Percentiles rank a stretch among this genome's conserved stretches.
These are phyloP conservation scores for Tursiops truncatus DNA, from an alignment of 2,113 vertebrate genomes.

Conservation along the genomic window DNA sequence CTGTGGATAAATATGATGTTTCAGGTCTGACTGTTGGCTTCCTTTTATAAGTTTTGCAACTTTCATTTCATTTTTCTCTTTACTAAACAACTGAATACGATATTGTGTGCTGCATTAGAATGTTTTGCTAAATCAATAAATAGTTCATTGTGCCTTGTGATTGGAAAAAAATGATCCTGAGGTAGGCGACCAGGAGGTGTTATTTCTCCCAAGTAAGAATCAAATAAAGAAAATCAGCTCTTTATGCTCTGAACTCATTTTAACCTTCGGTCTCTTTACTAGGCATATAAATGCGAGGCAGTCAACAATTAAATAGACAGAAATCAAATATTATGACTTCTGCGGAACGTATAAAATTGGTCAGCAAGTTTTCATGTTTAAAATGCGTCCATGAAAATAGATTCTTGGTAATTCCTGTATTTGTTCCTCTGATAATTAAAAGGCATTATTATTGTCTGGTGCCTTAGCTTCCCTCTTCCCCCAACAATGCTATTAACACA, in stretches of 20 bases:
- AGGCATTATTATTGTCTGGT: not conserved
- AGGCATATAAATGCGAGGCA: not conserved
- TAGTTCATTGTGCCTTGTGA: conserved; percentile 60
- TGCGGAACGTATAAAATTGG: not conserved
- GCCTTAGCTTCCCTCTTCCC: conserved; percentile 47
- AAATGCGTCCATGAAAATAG: conserved; percentile 9
- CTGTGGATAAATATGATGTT: conserved; percentile 69
- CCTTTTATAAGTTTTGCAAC: conserved; percentile 68
- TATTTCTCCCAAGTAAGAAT: not conserved
- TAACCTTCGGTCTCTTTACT: conserved; percentile 46
- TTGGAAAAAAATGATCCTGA: conserved; percentile 9
- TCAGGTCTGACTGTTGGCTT: conserved; percentile 33
- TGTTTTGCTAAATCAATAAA: conserved; percentile 66
- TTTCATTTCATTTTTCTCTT: conserved; percentile 63
- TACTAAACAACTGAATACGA: conserved; percentile 65
- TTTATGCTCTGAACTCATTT: not conserved
- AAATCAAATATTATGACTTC: conserved; percentile 1
- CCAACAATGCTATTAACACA: not conserved
- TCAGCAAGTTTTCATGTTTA: conserved; percentile 28
- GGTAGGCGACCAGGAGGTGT: conserved; percentile 42
- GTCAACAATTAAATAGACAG: conserved; percentile 15
- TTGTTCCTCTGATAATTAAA: not conserved
- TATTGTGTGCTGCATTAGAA: conserved; percentile 37
- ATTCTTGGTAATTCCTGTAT: not conserved
- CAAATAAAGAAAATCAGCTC: conserved; percentile 36